Evolutionary conservation across 1,140 invertebrate species (phyloP).

Genomic region (Drosophila elegans): DNA sequence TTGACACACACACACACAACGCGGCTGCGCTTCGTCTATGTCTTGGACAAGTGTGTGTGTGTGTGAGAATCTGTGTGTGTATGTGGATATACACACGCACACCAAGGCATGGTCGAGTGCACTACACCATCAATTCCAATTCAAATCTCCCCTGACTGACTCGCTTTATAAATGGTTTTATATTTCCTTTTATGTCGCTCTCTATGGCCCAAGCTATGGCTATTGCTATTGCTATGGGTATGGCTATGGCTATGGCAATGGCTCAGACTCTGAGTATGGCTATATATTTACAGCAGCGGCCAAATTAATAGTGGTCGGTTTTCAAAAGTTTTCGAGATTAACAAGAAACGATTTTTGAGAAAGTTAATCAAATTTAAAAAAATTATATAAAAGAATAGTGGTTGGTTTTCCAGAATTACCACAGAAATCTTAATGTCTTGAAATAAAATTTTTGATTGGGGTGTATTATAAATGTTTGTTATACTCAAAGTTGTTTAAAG

Average conservation of each 20-base stretch:
- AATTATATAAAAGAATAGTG: too few species aligned
- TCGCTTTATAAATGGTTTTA: slow-evolving; percentile 84
- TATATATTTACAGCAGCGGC: slow-evolving; percentile 28
- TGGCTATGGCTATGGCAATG: slow-evolving; percentile 40
- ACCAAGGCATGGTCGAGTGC: slow-evolving; percentile 55
- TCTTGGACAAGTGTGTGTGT: not conserved
- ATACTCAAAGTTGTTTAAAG: too few species aligned
- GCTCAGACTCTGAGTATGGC: slow-evolving; percentile 21
- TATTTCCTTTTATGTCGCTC: slow-evolving; percentile 82
- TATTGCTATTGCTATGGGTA: slow-evolving; percentile 28
- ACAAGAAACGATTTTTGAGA: too few species aligned
- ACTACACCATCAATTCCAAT: slow-evolving; percentile 82
- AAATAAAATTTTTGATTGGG: too few species aligned
- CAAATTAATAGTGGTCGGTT: slow-evolving; percentile 7
- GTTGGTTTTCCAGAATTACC: too few species aligned
- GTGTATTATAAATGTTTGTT: too few species aligned
- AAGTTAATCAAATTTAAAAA: too few species aligned
- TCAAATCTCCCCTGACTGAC: slow-evolving; percentile 82
- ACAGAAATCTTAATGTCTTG: too few species aligned
- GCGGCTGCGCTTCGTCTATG: slow-evolving; percentile 72
- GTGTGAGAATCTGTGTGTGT: slow-evolving; percentile 7
- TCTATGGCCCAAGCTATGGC: slow-evolving; percentile 51
- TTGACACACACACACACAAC: slow-evolving; percentile 64
- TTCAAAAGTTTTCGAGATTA: not conserved
- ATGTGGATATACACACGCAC: slow-evolving; percentile 19